A percentile compares a stretch with the other conserved stretches of the same genome.
Evolutionary conservation across 1,140 invertebrate genomes (phyloP).

Genomic region (Lordiphosa stackelbergi): DNA sequence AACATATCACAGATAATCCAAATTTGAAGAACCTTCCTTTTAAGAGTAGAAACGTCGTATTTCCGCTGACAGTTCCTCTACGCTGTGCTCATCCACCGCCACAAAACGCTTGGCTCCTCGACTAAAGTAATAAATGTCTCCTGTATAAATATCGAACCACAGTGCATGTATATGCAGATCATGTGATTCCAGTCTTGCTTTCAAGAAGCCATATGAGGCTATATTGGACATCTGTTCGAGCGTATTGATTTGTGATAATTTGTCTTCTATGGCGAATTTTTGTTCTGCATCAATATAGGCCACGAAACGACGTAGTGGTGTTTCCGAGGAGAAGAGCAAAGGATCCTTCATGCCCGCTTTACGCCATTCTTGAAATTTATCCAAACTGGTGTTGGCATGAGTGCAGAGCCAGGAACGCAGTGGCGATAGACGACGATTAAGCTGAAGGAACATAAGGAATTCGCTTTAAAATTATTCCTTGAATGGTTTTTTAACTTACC

Average conservation of each 20-base stretch:
- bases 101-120: slow-evolving; percentile 87
- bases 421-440: slow-evolving; percentile 90
- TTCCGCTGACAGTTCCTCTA: slow-evolving; percentile 86
- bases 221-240: slow-evolving; percentile 96
- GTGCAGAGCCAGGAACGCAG: slow-evolving; percentile 93
- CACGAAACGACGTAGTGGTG: slow-evolving; percentile 89
- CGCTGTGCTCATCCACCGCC: slow-evolving; percentile 88
- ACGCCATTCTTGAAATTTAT: slow-evolving; percentile 89
- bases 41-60: slow-evolving; percentile 88
- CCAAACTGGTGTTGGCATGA: slow-evolving; percentile 88
- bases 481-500: slow-evolving; percentile 75
- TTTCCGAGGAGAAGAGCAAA: slow-evolving; percentile 91
- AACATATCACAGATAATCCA: slow-evolving; percentile 62
- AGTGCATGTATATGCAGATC: slow-evolving; percentile 93
- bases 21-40: slow-evolving; percentile 20
- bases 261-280: slow-evolving; percentile 92
- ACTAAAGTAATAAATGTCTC: slow-evolving; percentile 96
- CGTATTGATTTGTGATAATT: slow-evolving; percentile 96
- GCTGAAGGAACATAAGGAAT: slow-evolving; percentile 75
- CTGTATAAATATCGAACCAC: slow-evolving; percentile 98
- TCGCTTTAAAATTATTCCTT: background rate
- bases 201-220: slow-evolving; percentile 94
- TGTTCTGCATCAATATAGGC: slow-evolving; percentile 97
- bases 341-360: slow-evolving; percentile 81
- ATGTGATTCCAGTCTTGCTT: slow-evolving; percentile 87